Percentiles rank a stretch among this genome's conserved stretches.
These are phyloP conservation scores for Danio albolineatus DNA, from an alignment of 2,797 vertebrate genomes.

Conservation along the genomic window DNA sequence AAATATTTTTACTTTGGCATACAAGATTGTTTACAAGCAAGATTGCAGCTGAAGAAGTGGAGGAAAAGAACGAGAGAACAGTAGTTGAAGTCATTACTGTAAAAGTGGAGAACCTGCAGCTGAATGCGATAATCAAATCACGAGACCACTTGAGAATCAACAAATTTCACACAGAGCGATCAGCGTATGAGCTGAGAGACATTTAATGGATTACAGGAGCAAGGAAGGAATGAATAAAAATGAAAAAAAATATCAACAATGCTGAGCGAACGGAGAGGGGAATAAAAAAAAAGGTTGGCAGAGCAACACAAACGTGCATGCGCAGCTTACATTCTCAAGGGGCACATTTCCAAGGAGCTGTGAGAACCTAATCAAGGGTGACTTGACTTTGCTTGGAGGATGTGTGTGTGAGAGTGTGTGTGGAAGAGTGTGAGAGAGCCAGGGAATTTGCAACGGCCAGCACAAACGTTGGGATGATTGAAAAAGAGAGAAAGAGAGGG, in stretches of 20 bases:
- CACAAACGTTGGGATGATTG: slow-evolving; percentile 55
- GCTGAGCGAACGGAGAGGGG: slow-evolving; percentile 26
- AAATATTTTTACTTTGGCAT: neutral
- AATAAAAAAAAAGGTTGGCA: slow-evolving; percentile 10
- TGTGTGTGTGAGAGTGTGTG: slow-evolving; percentile 46
- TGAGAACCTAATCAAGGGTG: slow-evolving; percentile 70
- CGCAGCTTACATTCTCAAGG: slow-evolving; percentile 43
- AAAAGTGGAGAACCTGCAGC: neutral
- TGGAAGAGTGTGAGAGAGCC: slow-evolving; percentile 46
- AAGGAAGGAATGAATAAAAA: slow-evolving; percentile 51
- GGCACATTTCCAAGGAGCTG: slow-evolving; percentile 62
- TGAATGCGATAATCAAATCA: slow-evolving; percentile 49
- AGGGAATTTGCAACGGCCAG: slow-evolving; percentile 56
- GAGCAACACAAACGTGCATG: slow-evolving; percentile 21
- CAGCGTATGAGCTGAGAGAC: slow-evolving; percentile 29
- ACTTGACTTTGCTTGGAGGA: slow-evolving; percentile 72
- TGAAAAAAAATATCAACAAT: slow-evolving; percentile 46
- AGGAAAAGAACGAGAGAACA: neutral
- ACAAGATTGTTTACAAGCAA: neutral
- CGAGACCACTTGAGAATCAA: slow-evolving; percentile 51
- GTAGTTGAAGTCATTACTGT: slow-evolving; percentile 17
- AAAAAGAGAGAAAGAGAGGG: slow-evolving; percentile 43
- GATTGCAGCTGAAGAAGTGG: neutral
- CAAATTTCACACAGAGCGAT: slow-evolving; percentile 52
- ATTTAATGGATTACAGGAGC: slow-evolving; percentile 44